Evolutionary conservation across 2,888 invertebrate genomes (phyloP).

Genomic region (Psylliodes chrysocephalus): DNA sequence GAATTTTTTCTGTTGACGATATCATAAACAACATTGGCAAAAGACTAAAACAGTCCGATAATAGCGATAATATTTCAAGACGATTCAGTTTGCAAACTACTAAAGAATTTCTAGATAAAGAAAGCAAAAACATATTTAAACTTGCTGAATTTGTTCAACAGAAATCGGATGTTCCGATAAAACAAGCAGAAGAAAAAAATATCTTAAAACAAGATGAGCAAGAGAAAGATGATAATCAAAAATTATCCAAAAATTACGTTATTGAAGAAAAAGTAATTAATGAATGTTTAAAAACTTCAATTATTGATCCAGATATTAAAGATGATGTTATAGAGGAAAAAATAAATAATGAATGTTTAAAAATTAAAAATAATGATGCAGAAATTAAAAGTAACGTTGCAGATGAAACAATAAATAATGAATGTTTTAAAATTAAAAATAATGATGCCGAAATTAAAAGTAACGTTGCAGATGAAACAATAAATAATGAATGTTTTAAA

Average conservation of each 20-base stretch:
- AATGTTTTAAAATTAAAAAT: too few species aligned
- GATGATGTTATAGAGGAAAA: background rate
- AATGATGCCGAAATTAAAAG: too few species aligned
- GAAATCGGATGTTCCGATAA: background rate
- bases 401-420: background rate
- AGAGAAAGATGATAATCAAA: constrained; percentile 6
- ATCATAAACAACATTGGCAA: constrained; percentile 55
- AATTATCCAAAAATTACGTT: background rate
- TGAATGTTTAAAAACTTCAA: too few species aligned
- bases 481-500: too few species aligned
- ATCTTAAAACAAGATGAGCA: background rate
- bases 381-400: background rate
- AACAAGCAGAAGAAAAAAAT: constrained; percentile 8
- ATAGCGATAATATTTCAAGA: constrained; percentile 21
- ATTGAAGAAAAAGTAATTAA: background rate
- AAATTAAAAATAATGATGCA: too few species aligned
- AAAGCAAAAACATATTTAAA: constrained; percentile 39
- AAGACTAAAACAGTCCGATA: constrained; percentile 34
- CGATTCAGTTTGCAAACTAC: constrained; percentile 42
- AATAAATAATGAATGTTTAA: background rate
- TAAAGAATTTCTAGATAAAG: constrained; percentile 43
- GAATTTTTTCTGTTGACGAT: constrained; percentile 58
- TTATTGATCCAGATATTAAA: too few species aligned
- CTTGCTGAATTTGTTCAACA: background rate
- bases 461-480: background rate